Conservation (phyloP, 2,888 invertebrate species). For the Dromius quadrimaculatus region DNA sequence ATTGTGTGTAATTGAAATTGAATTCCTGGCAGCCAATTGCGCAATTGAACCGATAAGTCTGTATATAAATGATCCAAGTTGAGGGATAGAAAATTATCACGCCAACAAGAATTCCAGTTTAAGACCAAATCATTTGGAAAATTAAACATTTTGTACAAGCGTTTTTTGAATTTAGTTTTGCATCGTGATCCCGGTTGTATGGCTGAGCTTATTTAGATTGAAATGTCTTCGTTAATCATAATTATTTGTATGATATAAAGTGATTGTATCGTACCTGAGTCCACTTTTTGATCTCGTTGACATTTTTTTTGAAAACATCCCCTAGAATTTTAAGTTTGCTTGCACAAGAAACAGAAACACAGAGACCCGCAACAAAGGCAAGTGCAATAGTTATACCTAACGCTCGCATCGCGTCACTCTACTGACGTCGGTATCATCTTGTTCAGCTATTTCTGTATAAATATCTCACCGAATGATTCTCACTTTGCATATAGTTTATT, state of each 20-base stretch:
- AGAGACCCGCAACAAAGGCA: background rate
- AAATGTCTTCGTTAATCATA: too few species aligned
- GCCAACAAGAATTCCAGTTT: too few species aligned
- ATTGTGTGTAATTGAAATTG: too few species aligned
- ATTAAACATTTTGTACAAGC: too few species aligned
- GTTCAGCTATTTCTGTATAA: constrained; percentile 34
- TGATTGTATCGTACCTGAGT: constrained; percentile 23
- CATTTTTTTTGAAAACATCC: constrained; percentile 69
- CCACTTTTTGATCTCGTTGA: constrained; percentile 67
- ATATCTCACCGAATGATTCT: constrained; percentile 6
- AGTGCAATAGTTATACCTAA: background rate
- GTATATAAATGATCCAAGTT: too few species aligned
- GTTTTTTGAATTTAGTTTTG: too few species aligned
- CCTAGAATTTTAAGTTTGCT: constrained; percentile 71
- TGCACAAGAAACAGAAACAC: background rate
- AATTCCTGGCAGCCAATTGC: too few species aligned
- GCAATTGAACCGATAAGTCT: too few species aligned
- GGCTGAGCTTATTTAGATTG: too few species aligned
- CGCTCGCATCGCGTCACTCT: constrained; percentile 25
- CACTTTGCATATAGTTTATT: constrained; percentile 37
- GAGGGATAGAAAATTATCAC: too few species aligned
- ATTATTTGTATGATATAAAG: background rate
- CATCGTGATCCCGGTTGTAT: too few species aligned
- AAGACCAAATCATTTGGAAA: too few species aligned
- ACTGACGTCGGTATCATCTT: constrained; percentile 30